Evolutionary conservation across 2,113 vertebrate genomes (phyloP).

Genomic region (Datnioides undecimradiatus): DNA sequence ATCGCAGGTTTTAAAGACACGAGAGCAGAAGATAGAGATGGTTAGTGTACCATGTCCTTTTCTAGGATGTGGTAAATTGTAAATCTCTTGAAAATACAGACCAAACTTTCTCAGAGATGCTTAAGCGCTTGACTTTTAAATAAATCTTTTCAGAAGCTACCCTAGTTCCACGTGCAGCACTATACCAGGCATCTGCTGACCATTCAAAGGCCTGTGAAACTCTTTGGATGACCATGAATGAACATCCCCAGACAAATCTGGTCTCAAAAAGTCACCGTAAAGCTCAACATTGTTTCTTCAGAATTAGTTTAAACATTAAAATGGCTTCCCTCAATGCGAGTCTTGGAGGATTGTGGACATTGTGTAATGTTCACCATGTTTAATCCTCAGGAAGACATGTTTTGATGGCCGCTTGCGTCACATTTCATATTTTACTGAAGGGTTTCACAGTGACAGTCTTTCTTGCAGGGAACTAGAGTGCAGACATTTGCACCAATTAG

Average conservation of each 20-base stretch:
- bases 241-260: not conserved
- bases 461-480: not conserved
- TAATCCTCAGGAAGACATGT: not conserved
- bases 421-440: not conserved
- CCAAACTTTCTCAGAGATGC: conserved; percentile 9
- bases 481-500: conserved; percentile 35
- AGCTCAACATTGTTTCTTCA: not conserved
- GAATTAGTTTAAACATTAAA: not conserved
- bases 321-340: not conserved
- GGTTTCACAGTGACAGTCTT: not conserved
- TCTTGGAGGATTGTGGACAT: not conserved
- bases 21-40: conserved; percentile 25
- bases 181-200: conserved; percentile 7
- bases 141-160: not conserved
- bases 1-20: conserved; percentile 40
- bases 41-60: not conserved
- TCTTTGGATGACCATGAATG: not conserved
- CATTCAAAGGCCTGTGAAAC: not conserved
- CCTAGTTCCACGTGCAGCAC: not conserved
- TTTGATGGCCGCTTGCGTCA: not conserved
- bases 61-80: conserved; percentile 21
- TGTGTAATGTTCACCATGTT: not conserved
- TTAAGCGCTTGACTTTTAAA: not conserved
- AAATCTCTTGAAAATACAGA: conserved; percentile 22
- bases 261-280: not conserved